Conservation (phyloP, 2,888 invertebrate genomes). For the Drosophila kuntzei region DNA sequence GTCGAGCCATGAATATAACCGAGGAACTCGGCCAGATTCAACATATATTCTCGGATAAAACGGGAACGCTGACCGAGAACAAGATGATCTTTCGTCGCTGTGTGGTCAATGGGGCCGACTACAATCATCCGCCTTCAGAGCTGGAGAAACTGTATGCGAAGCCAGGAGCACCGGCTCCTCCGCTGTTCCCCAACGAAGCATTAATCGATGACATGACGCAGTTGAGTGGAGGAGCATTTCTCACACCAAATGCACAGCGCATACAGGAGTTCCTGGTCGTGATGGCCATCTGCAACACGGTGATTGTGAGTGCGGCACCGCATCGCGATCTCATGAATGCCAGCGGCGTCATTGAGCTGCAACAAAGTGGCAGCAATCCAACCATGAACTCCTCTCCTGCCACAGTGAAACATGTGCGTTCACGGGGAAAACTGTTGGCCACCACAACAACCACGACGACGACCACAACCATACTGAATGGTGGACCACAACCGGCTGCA, state of each 20-base stretch:
- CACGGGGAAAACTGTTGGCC: conserved; percentile 40
- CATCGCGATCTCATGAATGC: conserved; percentile 90
- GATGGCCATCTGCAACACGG: conserved; percentile 97
- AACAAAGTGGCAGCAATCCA: conserved; percentile 65
- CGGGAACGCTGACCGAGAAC: conserved; percentile 98
- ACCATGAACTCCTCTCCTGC: conserved; percentile 24
- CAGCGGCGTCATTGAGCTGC: conserved; percentile 88
- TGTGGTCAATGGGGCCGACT: conserved; percentile 95
- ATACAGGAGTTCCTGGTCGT: conserved; percentile 95
- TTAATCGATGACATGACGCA: conserved; percentile 86
- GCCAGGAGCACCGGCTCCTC: conserved; percentile 86
- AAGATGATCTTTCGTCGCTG: conserved; percentile 98
- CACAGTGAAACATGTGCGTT: conserved; percentile 46
- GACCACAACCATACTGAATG: conserved; percentile 56
- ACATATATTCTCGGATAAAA: conserved; percentile 98
- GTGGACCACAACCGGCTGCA: conserved; percentile 49
- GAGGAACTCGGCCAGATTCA: conserved; percentile 98
- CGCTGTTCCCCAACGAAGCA: conserved; percentile 86
- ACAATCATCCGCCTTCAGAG: conserved; percentile 92
- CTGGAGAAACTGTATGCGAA: conserved; percentile 87
- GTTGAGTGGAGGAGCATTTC: conserved; percentile 81
- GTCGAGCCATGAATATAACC: conserved; percentile 97
- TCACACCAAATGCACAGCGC: conserved; percentile 88
- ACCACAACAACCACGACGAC: conserved; percentile 45
- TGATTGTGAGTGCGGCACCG: conserved; percentile 95